These are phyloP conservation scores for Pachyseris speciosa DNA, from an alignment of 64 coral and sea anemone genomes.

Conservation along the genomic window DNA sequence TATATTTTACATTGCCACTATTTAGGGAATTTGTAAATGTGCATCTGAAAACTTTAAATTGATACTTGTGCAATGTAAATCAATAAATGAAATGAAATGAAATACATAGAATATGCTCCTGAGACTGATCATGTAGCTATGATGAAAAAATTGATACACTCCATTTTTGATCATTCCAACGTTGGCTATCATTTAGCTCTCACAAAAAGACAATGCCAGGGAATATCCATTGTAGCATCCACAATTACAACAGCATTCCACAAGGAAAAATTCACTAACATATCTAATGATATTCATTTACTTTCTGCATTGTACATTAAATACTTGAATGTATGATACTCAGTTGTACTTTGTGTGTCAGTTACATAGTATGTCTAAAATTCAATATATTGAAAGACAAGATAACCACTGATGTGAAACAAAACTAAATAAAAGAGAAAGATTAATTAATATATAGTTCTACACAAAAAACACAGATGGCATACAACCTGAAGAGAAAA, in stretches of 20 bases:
- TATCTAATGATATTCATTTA: conserved; percentile 11
- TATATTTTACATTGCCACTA: no score
- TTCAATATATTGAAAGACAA: conserved; percentile 46
- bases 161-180: conserved; percentile 31
- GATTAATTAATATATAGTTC: no score
- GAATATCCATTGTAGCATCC: conserved; percentile 14
- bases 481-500: no score
- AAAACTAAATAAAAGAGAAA: no score
- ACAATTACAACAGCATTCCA: conserved; percentile 61
- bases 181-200: conserved; percentile 36
- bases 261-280: conserved; percentile 7
- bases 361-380: conserved; percentile 51
- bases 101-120: conserved; percentile 40
- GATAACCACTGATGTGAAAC: conserved; percentile 34
- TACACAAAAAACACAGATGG: conserved; percentile 6
- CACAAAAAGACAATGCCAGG: conserved; percentile 32
- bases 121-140: conserved; percentile 43
- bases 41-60: no score
- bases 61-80: no score
- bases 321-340: conserved; percentile 54
- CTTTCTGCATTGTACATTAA: conserved; percentile 54
- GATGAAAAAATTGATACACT: conserved; percentile 49
- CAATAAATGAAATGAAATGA: neutral
- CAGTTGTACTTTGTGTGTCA: conserved; percentile 9
- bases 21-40: no score